Percentiles rank a stretch among this genome's conserved stretches.
phyloP scores from a whole-genome alignment of 2,113 vertebrate genomes.

The Nycticryphes semicollaris region DNA sequence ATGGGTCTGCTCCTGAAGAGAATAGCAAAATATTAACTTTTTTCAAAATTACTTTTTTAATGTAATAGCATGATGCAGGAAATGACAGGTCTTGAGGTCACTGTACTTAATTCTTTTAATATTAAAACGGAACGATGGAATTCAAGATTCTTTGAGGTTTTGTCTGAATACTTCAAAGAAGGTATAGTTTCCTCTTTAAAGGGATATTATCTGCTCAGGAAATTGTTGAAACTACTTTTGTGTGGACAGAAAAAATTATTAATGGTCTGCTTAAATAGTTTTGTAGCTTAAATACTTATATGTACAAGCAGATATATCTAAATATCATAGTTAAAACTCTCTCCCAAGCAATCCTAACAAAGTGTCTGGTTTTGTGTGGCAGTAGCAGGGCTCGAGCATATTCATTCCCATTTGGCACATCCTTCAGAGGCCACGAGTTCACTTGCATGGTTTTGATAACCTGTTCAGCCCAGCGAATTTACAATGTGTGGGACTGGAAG shows the following conservation, averaged over 20 bases:
- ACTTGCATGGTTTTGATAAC: not conserved
- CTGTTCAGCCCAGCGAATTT: not conserved
- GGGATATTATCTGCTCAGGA: not conserved
- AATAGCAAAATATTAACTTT: not conserved
- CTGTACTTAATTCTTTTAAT: not conserved
- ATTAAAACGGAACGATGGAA: not conserved
- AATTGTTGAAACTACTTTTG: not conserved
- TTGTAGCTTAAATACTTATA: not conserved
- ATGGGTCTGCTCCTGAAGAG: not conserved
- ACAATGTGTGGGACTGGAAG: not conserved
- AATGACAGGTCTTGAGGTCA: constrained; percentile 1
- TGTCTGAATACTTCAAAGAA: not conserved
- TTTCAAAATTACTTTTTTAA: not conserved
- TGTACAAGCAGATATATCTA: not conserved
- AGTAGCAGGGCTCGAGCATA: not conserved
- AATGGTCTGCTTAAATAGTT: not conserved
- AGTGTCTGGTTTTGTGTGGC: not conserved
- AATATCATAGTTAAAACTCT: not conserved
- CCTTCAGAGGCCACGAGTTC: not conserved
- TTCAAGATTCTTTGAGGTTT: not conserved
- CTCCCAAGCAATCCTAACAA: not conserved
- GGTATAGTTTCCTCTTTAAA: not conserved
- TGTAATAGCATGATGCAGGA: not conserved
- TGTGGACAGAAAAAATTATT: not conserved
- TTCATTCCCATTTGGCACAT: not conserved